Evolutionary conservation across 2,888 invertebrate species (phyloP), one percentile per base, ranked within the genome.

Genomic region (Strigamia crassipes): DNA sequence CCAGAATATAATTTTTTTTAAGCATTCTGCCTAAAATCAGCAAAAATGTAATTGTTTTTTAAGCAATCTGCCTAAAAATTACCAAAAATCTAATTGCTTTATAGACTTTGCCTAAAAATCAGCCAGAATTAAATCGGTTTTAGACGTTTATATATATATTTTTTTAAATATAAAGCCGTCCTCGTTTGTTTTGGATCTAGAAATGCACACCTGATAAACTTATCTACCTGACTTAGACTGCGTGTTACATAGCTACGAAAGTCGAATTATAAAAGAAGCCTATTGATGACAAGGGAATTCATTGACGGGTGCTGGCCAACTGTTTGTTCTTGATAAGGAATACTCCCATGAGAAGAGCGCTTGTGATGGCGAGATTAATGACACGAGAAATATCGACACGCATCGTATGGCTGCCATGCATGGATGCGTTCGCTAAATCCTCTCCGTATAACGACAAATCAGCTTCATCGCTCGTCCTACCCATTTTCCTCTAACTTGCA

Each of bases 281-380:
- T 66, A 66, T 66, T 66, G 66, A 66, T 66, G 66, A 66, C 66
- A 66, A 66, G 66, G 66, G 66, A 66, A 66, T 66, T 66, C 66
- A 31, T 66, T 66, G 66, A 66, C 66, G 66, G 13, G 66, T 66
- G 66, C 27, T 9, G 66, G 27, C 66, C 66, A 66, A 66, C 66
- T 66, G 66, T 66, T 66, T 66, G 66, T 66, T 66, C 66, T 66
- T 66, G 66, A 66, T 66, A 66, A 66, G 66, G 66, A 66, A 66
- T 66, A 23, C 66, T 66, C 66, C 66, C 66, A 66, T 9, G 66
- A 66, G 66, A 66, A 66, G 27, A 31, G 66, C 66, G 66, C 27
- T 61, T 66, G 66, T 66, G 66, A 66, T 66, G 66, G 66, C 66
- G 66, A 66, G 66, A 66, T 66, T 66, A 66, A 66, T 66, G 66